Evolutionary conservation across 2,888 invertebrate species (phyloP), one percentile per base, ranked within the genome.

Genomic region (Anoncus sp.): DNA sequence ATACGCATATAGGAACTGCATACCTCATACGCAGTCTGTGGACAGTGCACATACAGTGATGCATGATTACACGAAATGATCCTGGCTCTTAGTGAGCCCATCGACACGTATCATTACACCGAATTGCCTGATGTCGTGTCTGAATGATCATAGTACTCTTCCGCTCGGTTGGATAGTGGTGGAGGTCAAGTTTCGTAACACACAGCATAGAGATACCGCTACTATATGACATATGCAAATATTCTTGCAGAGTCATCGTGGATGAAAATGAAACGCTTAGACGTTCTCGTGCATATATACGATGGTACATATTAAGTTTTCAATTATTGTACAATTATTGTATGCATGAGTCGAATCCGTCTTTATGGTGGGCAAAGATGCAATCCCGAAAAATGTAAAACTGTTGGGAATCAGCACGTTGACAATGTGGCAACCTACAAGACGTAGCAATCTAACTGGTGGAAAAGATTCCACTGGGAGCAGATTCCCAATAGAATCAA

Each of bases 21-120:
- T 27, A n/a, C n/a, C n/a, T n/a, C n/a, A 20, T 6, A 45, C 27
- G 12, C 40, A n/a, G 1, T 20, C 2, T 45, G 57, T n/a, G 12
- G 1, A 35, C 45, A 35, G 40, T 38, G 6, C 38, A 47, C 22
- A 40, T 18, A 18, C 22, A 55, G 24, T 67, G 24, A 45, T 47
- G 53, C 43, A 67, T 43, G 55, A 67, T 24, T 31, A 49, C 51
- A 24, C 71, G 27, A 60, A 76, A 53, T 20, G 49, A 24, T 27
- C 27, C 24, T 62, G 67, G 35, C 51, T 38, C 24, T 40, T 35
- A n/a, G 47, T 38, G 66, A 59, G 55, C 59, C 49, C 24, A 72
- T 78, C 70, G 74, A 55, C 75, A 66, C 72, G 40, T 75, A 65
- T 80, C 43, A 75, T 80, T 78, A 80, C 27, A 60, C 49, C 67